Base-by-base conservation (phyloP, 2,113 vertebrate species). In the Lophochroa leadbeateri region DNA sequence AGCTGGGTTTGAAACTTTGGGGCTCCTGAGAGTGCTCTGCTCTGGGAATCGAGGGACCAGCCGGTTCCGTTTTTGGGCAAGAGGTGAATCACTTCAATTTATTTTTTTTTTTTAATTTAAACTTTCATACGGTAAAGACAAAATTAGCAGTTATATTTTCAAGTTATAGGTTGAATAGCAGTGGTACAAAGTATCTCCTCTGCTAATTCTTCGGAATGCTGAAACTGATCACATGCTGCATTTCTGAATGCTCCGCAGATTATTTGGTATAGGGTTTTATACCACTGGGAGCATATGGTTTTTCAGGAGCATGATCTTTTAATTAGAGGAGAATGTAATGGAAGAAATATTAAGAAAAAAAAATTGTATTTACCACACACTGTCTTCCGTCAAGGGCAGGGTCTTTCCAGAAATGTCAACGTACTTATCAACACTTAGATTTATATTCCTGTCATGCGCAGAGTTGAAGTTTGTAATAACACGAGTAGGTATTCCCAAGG, bases 381-480 rank as follows among this genome's bases (percentile, higher is more conserved):
- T 95, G 80, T 97, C 95, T 90, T 96, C 92, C 63, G 29, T 93
- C 79, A 95, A 83, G 60, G 83, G 1, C 68, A 97, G 37, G 9
- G 41, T 94, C 67, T 97, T 97, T 69, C 97, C 97, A 5, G 95
- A 96, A 39, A n/a, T 10, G 7, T 97, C 97, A 65, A 97, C 33
- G 64, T 96, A 97, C 57, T 97, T 95, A 43, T 97, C 97, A 72
- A 97, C 55, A 47, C 94, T 97, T 80, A 97, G 82, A 61, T 94
- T 97, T 28, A 86, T 75, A 33, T 97, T 96, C 20, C 23, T 96
- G 80, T 97, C 96, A 9, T 97, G 97, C 33, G 96, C 96, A 86
- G 97, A 97, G 55, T 97, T 97, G 90, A 96, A 97, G 79, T 97
- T 97, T 55, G 96, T 96, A 80, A 95, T 90, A 50, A 97, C 94